Conservation (phyloP, 2,113 vertebrate genomes). For the Cephalopterus ornatus region DNA sequence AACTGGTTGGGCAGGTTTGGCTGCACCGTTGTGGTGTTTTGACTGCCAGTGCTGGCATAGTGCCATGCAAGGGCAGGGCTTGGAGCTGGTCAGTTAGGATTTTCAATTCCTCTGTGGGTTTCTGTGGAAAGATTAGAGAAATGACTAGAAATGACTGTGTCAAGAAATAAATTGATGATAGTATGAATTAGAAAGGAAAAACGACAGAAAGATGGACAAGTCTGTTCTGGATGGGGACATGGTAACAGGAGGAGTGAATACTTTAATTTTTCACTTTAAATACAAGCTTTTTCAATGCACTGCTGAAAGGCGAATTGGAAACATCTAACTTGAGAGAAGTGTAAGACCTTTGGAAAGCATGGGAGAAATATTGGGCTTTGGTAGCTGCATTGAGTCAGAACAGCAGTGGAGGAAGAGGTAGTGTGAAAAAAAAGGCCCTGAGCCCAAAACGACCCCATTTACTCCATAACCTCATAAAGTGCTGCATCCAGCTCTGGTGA, state of each 20-base stretch:
- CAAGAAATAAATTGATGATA: slow-evolving; percentile 69
- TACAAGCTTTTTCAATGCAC: slow-evolving; percentile 33
- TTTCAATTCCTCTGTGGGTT: not conserved
- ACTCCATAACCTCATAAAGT: not conserved
- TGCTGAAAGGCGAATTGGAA: not conserved
- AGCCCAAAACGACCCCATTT: not conserved
- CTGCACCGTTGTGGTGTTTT: rapidly evolving
- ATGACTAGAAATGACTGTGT: slow-evolving; percentile 61
- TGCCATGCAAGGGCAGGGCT: not conserved
- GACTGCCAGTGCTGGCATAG: not conserved
- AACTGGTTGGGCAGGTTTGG: not conserved
- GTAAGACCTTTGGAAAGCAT: not conserved
- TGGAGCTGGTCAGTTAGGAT: slow-evolving; percentile 17
- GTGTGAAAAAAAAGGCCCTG: not conserved
- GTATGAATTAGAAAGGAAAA: slow-evolving; percentile 68
- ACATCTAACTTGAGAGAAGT: not conserved
- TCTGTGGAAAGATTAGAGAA: slow-evolving; percentile 59
- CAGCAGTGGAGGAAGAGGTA: not conserved
- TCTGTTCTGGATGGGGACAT: slow-evolving; percentile 52
- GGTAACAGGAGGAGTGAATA: slow-evolving; percentile 57
- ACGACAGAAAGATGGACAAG: slow-evolving; percentile 52
- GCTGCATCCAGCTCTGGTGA: not conserved
- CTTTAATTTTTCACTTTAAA: slow-evolving; percentile 63
- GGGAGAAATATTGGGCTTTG: not conserved
- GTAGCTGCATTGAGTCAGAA: not conserved